Percentiles rank a stretch among this genome's conserved stretches.
Conservation (phyloP, 2,888 invertebrate genomes). For the Mallateleia sp. region DNA sequence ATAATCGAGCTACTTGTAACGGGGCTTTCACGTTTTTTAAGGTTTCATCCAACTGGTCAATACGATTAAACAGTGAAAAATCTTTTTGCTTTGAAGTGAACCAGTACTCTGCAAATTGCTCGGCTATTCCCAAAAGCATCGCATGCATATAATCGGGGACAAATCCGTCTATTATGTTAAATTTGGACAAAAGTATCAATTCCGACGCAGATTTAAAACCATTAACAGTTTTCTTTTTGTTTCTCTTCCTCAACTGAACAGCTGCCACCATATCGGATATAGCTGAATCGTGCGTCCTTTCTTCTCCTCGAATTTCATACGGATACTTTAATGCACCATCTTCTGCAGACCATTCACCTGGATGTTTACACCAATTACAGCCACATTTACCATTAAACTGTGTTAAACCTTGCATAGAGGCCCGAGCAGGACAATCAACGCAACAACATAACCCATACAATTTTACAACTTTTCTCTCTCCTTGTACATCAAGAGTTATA, state of each 20-base stretch:
- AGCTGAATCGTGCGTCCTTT: constrained; percentile 23
- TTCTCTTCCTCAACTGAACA: constrained; percentile 20
- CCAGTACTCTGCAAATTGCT: constrained; percentile 72
- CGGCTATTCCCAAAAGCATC: constrained; percentile 65
- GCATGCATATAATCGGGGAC: constrained; percentile 72
- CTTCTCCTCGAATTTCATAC: constrained; percentile 10
- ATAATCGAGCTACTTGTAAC: constrained; percentile 34
- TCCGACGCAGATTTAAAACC: constrained; percentile 46
- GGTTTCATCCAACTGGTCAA: constrained; percentile 7
- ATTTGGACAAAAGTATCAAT: constrained; percentile 50
- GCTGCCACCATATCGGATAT: constrained; percentile 27
- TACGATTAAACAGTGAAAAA: background rate
- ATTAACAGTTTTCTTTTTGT: constrained; percentile 31
- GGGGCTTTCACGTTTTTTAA: constrained; percentile 42
- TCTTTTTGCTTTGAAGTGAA: constrained; percentile 7
- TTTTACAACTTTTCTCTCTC: constrained; percentile 51
- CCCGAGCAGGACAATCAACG: constrained; percentile 69
- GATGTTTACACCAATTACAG: constrained; percentile 74
- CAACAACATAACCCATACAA: constrained; percentile 50
- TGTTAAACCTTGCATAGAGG: constrained; percentile 47
- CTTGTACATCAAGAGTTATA: constrained; percentile 43
- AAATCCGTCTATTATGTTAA: constrained; percentile 73
- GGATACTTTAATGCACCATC: constrained; percentile 36
- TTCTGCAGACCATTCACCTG: constrained; percentile 46
- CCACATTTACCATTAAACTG: constrained; percentile 74